A percentile compares a stretch with the other conserved stretches of the same genome.
phyloP scores from a whole-genome alignment of 2,888 invertebrate species.

The Plagiodera versicolora region DNA sequence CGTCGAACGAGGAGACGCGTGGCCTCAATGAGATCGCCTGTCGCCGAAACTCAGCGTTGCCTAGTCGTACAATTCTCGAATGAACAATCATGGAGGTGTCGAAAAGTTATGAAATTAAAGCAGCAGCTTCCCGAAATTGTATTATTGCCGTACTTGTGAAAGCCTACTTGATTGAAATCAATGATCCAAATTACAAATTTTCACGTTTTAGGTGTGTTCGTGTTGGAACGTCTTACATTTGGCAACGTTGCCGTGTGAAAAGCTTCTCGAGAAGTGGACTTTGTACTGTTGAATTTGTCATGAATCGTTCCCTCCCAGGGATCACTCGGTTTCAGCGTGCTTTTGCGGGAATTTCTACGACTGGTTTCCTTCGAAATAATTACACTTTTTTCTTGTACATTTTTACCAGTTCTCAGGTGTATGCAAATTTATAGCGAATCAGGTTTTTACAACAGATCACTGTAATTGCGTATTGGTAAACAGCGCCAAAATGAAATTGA shows the following conservation, averaged over 20 bases:
- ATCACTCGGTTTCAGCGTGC: background rate
- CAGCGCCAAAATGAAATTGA: too few relatives aligned
- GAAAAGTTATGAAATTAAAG: too few relatives aligned
- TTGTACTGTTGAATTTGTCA: background rate
- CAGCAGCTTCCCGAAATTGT: too few relatives aligned
- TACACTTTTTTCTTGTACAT: background rate
- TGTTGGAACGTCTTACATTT: background rate
- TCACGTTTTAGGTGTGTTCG: too few relatives aligned
- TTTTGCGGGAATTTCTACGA: background rate
- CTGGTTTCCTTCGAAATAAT: background rate
- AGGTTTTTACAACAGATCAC: too few relatives aligned
- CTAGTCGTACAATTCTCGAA: background rate
- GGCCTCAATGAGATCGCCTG: conserved; percentile 1
- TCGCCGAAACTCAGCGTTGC: background rate
- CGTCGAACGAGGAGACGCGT: background rate
- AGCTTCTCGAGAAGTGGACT: background rate
- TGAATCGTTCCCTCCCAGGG: background rate
- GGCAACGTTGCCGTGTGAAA: background rate
- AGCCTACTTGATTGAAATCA: too few relatives aligned
- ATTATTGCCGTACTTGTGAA: too few relatives aligned
- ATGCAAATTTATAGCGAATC: too few relatives aligned
- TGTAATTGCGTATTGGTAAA: too few relatives aligned
- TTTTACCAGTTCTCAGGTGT: background rate
- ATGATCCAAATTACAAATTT: too few relatives aligned
- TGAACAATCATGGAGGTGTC: too few relatives aligned